These are phyloP conservation scores for Platysternon megacephalum DNA, from an alignment of 2,113 vertebrate genomes.

Conservation along the genomic window DNA sequence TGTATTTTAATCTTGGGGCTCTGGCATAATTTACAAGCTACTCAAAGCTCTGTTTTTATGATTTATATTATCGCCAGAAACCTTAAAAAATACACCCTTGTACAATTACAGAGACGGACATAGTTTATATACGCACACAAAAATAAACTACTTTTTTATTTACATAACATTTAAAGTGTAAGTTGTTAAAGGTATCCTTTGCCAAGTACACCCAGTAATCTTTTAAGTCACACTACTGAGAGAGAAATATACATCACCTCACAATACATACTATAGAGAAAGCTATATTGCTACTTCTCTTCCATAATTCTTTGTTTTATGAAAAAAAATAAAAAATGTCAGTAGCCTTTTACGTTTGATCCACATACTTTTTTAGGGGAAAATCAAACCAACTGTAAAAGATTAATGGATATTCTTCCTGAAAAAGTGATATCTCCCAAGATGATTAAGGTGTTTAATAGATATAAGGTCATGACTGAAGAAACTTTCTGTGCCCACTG, in stretches of 20 bases:
- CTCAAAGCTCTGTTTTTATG: conserved; percentile 32
- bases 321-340: neutral
- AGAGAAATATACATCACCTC: neutral
- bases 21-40: conserved; percentile 25
- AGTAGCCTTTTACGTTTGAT: conserved; percentile 14
- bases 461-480: conserved; percentile 61
- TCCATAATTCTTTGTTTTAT: neutral
- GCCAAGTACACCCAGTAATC: neutral
- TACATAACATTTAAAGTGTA: conserved; percentile 48
- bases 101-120: conserved; percentile 15
- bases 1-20: neutral
- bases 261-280: neutral
- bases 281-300: neutral
- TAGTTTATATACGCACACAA: neutral
- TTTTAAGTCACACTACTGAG: neutral
- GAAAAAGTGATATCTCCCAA: conserved; percentile 66
- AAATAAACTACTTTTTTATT: conserved; percentile 33
- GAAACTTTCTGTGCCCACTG: conserved; percentile 39
- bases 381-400: conserved; percentile 49
- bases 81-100: neutral
- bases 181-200: neutral
- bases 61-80: conserved; percentile 43
- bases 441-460: conserved; percentile 43
- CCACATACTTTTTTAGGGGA: conserved; percentile 5
- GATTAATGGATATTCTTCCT: conserved; percentile 41